phyloP scores from a whole-genome alignment of 2,797 vertebrate species.

The Acanthurus tractus region DNA sequence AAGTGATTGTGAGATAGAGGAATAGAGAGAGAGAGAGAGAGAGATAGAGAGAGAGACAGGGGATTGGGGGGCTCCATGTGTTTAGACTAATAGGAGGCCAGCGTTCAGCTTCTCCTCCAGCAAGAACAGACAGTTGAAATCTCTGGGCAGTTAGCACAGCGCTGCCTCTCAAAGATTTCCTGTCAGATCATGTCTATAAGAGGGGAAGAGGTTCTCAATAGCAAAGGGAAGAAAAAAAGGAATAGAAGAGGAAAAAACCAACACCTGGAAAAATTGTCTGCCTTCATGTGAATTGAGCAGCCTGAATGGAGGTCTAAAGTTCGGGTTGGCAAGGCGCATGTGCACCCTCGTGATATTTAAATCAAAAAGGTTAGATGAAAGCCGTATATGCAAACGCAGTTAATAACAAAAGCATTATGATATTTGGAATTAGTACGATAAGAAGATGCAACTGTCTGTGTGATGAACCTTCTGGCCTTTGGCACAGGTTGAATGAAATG shows the following conservation, averaged over 20 bases:
- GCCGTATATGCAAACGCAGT: constrained; percentile 26
- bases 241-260: constrained; percentile 50
- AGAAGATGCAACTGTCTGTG: constrained; percentile 4
- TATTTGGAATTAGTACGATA: constrained; percentile 28
- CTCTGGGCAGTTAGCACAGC: constrained; percentile 97
- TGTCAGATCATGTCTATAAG: constrained; percentile 98
- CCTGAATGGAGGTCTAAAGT: constrained; percentile 87
- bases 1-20: constrained; percentile 38
- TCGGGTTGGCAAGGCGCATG: constrained; percentile 77
- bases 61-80: constrained; percentile 89
- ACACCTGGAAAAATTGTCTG: constrained; percentile 90
- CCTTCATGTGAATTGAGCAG: constrained; percentile 85
- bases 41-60: constrained; percentile 64
- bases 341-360: constrained; percentile 40
- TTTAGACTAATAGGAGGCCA: constrained; percentile 99
- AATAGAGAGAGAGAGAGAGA: constrained; percentile 30
- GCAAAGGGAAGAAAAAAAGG: constrained; percentile 70
- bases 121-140: constrained; percentile 99
- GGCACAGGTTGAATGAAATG: constrained; percentile 28
- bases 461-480: constrained; percentile 46
- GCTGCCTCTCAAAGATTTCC: constrained; percentile 99
- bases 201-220: constrained; percentile 96
- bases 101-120: constrained; percentile 95
- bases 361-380: constrained; percentile 10
- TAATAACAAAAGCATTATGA: constrained; percentile 22